A percentile compares a stretch with the other conserved stretches of the same genome.
Evolutionary conservation across 2,113 vertebrate genomes (phyloP).

Genomic region (Brevimyrus niger): DNA sequence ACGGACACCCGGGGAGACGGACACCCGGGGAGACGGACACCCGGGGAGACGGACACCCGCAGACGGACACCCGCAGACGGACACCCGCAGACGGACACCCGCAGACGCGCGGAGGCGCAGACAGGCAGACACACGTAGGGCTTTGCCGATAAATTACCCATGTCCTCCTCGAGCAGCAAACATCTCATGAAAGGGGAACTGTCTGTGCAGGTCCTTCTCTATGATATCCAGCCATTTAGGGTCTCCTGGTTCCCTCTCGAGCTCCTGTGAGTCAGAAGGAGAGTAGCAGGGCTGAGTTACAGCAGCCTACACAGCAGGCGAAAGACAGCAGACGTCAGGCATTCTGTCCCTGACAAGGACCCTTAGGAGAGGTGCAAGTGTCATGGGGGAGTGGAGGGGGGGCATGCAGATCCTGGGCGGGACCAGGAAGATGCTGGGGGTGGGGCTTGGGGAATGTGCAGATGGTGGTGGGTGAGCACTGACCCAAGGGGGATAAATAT

Average conservation of each 20-base stretch:
- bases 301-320: not conserved
- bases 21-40: not conserved
- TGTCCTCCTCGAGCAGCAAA: conserved; percentile 82
- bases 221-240: conserved; percentile 88
- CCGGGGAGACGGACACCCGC: not conserved
- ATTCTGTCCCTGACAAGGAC: not conserved
- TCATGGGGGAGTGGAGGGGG: not conserved
- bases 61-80: not conserved
- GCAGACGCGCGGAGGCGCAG: not conserved
- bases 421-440: not conserved
- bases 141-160: conserved; percentile 60
- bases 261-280: conserved; percentile 56
- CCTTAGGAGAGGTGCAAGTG: not conserved
- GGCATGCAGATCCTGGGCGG: too few species aligned
- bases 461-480: not conserved
- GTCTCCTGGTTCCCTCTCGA: conserved; percentile 75
- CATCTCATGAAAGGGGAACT: conserved; percentile 90
- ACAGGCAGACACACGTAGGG: not conserved
- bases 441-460: not conserved
- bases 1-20: not conserved
- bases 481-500: too few species aligned
- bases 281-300: not conserved
- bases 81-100: not conserved
- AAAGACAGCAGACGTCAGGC: not conserved
- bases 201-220: conserved; percentile 83